Percentiles rank a stretch among this genome's conserved stretches.
Conservation (phyloP, 2,797 vertebrate genomes). For the Sebastes minor region DNA sequence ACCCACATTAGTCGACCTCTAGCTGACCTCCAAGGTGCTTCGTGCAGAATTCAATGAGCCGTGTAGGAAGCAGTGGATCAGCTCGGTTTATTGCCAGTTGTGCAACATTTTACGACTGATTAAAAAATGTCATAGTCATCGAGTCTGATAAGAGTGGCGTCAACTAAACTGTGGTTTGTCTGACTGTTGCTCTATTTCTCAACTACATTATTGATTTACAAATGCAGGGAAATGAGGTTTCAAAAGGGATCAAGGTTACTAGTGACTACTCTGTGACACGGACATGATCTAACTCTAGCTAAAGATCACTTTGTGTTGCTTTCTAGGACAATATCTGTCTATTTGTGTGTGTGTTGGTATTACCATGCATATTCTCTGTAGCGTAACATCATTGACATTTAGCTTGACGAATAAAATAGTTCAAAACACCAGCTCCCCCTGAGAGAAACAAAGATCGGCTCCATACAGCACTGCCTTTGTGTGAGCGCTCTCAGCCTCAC, state of each 20-base stretch:
- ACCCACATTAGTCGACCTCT: not conserved
- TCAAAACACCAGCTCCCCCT: not conserved
- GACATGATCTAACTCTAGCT: not conserved
- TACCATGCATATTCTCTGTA: not conserved
- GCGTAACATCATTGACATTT: not conserved
- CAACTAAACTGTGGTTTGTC: not conserved
- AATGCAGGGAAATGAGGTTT: rapidly evolving
- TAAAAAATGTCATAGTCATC: slow-evolving; percentile 5
- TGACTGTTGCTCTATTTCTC: slow-evolving; percentile 1
- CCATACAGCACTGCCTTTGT: not conserved
- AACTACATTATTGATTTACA: not conserved
- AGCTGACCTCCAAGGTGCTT: not conserved
- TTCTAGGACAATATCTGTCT: not conserved
- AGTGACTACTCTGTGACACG: not conserved
- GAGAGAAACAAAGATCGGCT: not conserved
- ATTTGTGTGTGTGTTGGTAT: not conserved
- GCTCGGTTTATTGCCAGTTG: not conserved
- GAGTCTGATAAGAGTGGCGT: slow-evolving; percentile 15
- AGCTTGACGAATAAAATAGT: slow-evolving; percentile 15
- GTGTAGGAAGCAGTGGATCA: too few relatives aligned
- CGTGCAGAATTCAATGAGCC: not conserved
- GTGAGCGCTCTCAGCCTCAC: not conserved
- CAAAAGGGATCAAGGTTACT: not conserved
- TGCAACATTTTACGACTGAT: slow-evolving; percentile 54
- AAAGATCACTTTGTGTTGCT: not conserved